Percentiles rank a stretch among this genome's conserved stretches.
Conservation (phyloP, 2,113 vertebrate species). For the Phainopepla nitens region DNA sequence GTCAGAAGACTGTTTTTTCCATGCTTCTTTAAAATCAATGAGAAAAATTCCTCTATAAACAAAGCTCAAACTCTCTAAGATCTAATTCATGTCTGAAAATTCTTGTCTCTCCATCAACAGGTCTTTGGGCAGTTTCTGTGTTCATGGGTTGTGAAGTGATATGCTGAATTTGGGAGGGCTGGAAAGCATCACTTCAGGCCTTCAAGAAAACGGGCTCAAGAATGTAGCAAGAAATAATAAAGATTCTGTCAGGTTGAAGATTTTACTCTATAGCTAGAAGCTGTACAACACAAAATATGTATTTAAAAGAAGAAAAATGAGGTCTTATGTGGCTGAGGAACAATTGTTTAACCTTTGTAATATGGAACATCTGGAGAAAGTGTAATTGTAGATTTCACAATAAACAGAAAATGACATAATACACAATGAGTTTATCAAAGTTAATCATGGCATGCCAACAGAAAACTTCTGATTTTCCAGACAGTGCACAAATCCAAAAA, state of each 20-base stretch:
- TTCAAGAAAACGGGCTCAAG: background rate
- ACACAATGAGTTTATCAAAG: background rate
- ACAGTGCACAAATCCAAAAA: background rate
- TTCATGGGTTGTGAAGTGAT: background rate
- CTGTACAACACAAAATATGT: background rate
- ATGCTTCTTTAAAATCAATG: background rate
- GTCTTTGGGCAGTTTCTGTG: rapidly evolving
- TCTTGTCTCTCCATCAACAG: background rate
- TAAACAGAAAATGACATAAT: constrained; percentile 17
- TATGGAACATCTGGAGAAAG: constrained; percentile 27
- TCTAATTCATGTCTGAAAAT: background rate
- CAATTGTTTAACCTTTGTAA: background rate
- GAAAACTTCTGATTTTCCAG: background rate
- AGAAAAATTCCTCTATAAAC: background rate
- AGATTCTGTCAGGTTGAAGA: background rate
- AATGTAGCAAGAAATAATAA: background rate
- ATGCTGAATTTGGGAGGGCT: background rate
- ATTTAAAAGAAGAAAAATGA: constrained; percentile 4
- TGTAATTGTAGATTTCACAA: background rate
- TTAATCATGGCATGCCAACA: background rate
- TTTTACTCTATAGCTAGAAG: background rate
- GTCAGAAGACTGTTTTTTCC: background rate
- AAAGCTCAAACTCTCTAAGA: background rate
- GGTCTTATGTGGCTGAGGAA: background rate
- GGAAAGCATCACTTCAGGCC: background rate